Evolutionary conservation across 2,888 invertebrate genomes (phyloP).

Genomic region (Thelaira solivaga): DNA sequence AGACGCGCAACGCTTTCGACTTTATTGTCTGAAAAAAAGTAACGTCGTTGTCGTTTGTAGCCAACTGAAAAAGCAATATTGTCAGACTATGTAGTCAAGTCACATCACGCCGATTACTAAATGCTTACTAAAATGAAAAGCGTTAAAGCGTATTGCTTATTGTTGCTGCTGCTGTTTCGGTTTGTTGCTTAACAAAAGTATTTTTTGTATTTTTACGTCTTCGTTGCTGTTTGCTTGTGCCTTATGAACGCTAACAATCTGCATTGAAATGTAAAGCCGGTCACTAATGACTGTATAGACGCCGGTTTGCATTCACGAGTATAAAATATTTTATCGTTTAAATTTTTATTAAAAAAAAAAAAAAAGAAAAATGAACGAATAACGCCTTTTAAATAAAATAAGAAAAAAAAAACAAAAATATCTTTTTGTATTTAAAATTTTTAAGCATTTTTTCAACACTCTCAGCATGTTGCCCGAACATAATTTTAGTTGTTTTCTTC

Average conservation of each 20-base stretch:
- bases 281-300: slow-evolving; percentile 19
- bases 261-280: slow-evolving; percentile 3
- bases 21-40: slow-evolving; percentile 22
- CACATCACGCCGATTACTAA: slow-evolving; percentile 31
- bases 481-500: neutral
- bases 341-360: neutral
- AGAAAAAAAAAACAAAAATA: no score
- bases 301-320: neutral
- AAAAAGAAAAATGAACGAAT: neutral
- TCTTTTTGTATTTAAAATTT: neutral
- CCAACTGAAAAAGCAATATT: neutral
- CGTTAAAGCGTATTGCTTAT: neutral
- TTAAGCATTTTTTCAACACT: slow-evolving; percentile 1
- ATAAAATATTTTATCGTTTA: neutral
- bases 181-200: no score
- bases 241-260: neutral
- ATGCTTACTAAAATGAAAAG: slow-evolving; percentile 48
- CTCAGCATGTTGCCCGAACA: slow-evolving; percentile 32
- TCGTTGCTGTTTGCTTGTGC: neutral
- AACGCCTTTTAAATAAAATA: neutral
- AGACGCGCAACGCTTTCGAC: slow-evolving; percentile 74
- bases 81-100: slow-evolving; percentile 19
- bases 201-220: neutral
- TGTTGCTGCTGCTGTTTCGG: neutral
- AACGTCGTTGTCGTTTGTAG: slow-evolving; percentile 21